Base-by-base conservation (phyloP, 2,113 vertebrate species). In the Siniperca knerii region DNA sequence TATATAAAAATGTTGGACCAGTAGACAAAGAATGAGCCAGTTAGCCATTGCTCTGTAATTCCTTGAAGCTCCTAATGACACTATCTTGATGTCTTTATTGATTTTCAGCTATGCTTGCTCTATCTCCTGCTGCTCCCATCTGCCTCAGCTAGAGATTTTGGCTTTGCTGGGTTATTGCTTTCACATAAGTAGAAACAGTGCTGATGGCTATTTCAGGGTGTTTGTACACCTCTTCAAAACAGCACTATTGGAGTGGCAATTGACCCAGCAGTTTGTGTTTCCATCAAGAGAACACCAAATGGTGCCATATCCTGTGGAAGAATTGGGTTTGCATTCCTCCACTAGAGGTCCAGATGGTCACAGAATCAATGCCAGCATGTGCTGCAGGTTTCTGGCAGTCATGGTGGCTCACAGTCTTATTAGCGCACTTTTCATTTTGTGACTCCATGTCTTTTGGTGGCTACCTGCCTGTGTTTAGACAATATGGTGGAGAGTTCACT, bases 21-120 rank as follows among this genome's bases (percentile, higher is more conserved):
- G 40, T 21, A 72, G 46, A 70, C 44, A 52, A n/a, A 16, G 58
- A 74, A 37, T n/a, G 52, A 81, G 83, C 81, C 90, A 88, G 79
- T 79, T 88, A 89, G 89, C 81, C 37, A 58, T 66, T 52, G 48
- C 20, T 77, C 44, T 80, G 54, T 60, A 83, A 86, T 88, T 85
- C 62, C 76, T 87, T 35, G 60, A 57, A 72, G 62, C 42, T 77
- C 46, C 18, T 37, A 66, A 70, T 55, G 75, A 64, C 81, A 82
- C 70, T 57, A 58, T 75, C 61, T 48, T 84, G 76, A 90, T 75
- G 79, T 73, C 64, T 85, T 85, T 89, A 85, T 88, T 80, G 86
- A 87, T 80, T 90, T 88, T 77, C 48, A 66, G 46, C 77, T 65
- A 18, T 2, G 16, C 40, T 25, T 21, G 10, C 62, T 72, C 21